Evolutionary conservation across 35 echinoderm and acorn worm species (phyloP), one percentile per base, ranked within the genome.

Genomic region (Chiridota heheva): DNA sequence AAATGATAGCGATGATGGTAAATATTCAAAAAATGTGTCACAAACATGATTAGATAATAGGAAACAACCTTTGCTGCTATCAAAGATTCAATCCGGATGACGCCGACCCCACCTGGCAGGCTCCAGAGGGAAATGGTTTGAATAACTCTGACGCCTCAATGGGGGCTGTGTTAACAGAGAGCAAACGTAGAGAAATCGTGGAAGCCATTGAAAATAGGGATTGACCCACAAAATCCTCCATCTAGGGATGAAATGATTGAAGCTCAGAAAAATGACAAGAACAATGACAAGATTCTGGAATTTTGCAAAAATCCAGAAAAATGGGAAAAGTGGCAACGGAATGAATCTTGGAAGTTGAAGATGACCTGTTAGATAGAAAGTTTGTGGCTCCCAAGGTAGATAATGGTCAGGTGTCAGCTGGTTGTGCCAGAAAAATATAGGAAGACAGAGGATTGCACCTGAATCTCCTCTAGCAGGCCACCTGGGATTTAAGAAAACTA

Each of bases 351-450:
- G 25, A 28, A 20, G 10, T n/a, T 29, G n/a, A 43, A 4, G 30
- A 63, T 2, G 40, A 42, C 24, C 29, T 83, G 7, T 1, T 70
- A 2, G 44, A 63, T 20, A n/a, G 64, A 30, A 35, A 70, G 24
- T 73, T 2, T 35, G 36, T 42, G 34, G 16, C 3, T 17, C 2
- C 40, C 41, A 63, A 28, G 18, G 18, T 28, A 44, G 36, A 16
- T n/a, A 25, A 32, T 15, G 30, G 28, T 1, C 0, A 44, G 7
- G 35, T n/a, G 15, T 1, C 70, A 86, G 40, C 1, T 67, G 18
- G 84, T 77, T 10, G 69, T 86, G 1, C 84, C 84, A 0, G 2
- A 0, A 6, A 67, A 46, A 39, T 87, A 30, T 78, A 28, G 84
- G 24, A 7, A 61, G 0, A 15, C 6, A 78, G 33, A 65, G 27